Conservation (phyloP, 1,140 invertebrate species). For the Marisa cornuarietis region DNA sequence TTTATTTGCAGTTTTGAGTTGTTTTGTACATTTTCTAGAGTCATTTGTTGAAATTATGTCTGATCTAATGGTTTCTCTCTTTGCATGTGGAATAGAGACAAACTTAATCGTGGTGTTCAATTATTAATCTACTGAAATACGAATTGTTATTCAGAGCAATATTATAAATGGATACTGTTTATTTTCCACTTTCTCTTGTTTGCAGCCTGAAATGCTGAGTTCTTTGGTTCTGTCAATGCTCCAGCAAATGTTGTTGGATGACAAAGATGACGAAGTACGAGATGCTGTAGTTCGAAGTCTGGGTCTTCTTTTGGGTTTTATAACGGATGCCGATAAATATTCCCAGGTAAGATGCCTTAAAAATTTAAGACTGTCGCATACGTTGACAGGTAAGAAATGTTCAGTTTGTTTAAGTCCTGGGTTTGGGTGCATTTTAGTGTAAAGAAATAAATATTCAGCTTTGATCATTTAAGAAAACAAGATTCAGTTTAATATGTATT, state of each 20-base stretch:
- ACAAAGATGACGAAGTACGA: conserved; percentile 75
- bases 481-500: too few species aligned
- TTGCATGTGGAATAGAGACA: too few species aligned
- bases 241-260: conserved; percentile 79
- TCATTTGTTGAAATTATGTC: too few species aligned
- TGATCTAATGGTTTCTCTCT: too few species aligned
- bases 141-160: neutral
- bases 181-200: conserved; percentile 29
- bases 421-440: neutral
- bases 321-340: conserved; percentile 78
- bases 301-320: conserved; percentile 73
- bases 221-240: conserved; percentile 80
- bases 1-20: too few species aligned
- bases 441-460: too few species aligned
- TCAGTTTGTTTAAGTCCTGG: neutral
- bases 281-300: conserved; percentile 74
- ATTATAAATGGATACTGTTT: neutral
- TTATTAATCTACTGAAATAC: neutral
- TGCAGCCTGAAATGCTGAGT: conserved; percentile 74
- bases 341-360: conserved; percentile 67
- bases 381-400: neutral
- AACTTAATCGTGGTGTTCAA: neutral
- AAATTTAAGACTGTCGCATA: neutral
- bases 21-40: too few species aligned
- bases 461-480: too few species aligned